Conservation (phyloP, 2,797 vertebrate species). For the Gymnodraco acuticeps region DNA sequence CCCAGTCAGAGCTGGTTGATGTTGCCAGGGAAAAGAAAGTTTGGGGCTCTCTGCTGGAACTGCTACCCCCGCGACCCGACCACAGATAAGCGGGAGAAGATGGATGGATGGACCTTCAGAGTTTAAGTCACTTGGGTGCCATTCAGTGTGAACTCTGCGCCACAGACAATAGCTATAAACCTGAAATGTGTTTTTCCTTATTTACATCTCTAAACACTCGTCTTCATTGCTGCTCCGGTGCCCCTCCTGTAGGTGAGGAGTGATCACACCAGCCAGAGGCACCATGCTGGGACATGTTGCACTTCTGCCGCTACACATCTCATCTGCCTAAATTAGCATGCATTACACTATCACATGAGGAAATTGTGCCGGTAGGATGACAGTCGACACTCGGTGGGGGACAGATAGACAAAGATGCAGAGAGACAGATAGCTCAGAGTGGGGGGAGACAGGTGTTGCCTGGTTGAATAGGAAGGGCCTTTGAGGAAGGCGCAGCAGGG, state of each 20-base stretch:
- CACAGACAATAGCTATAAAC: background rate
- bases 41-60: too few relatives aligned
- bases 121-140: background rate
- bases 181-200: slow-evolving; percentile 15
- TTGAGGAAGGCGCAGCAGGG: slow-evolving; percentile 42
- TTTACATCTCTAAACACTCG: slow-evolving; percentile 48
- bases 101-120: too few relatives aligned
- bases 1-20: too few relatives aligned
- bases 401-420: slow-evolving; percentile 34
- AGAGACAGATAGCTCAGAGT: slow-evolving; percentile 19
- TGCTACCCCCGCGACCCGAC: too few relatives aligned
- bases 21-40: too few relatives aligned
- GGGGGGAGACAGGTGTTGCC: slow-evolving; percentile 44
- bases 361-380: slow-evolving; percentile 49
- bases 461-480: slow-evolving; percentile 31
- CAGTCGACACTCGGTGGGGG: slow-evolving; percentile 38
- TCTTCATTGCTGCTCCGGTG: slow-evolving; percentile 64
- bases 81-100: too few relatives aligned
- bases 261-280: slow-evolving; percentile 71
- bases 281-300: slow-evolving; percentile 80
- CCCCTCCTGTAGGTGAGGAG: slow-evolving; percentile 76
- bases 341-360: slow-evolving; percentile 72
- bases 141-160: background rate
- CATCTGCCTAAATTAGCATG: slow-evolving; percentile 86
- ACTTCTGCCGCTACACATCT: slow-evolving; percentile 78